A percentile compares a stretch with the other conserved stretches of the same genome.
These are phyloP conservation scores for Epirrhoe tristata DNA, from an alignment of 2,888 invertebrate genomes.

Conservation along the genomic window DNA sequence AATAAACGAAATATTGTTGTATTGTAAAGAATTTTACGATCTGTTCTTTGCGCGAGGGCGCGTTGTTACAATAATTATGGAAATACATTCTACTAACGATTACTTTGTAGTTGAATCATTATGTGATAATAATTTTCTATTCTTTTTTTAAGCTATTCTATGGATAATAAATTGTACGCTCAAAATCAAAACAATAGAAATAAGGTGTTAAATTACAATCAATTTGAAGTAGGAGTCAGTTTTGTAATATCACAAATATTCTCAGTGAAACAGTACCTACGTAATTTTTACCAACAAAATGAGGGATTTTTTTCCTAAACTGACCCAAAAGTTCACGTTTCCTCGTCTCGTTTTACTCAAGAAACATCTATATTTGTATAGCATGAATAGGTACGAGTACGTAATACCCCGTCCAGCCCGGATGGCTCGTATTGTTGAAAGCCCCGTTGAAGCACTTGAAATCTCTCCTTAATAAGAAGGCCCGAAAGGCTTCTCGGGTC, in stretches of 20 bases:
- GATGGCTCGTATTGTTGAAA: constrained; percentile 40
- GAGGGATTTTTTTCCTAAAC: constrained; percentile 1
- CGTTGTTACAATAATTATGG: not conserved
- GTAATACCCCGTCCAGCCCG: constrained; percentile 32
- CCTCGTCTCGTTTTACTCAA: constrained; percentile 6
- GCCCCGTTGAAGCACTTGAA: constrained; percentile 55
- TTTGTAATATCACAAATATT: not conserved
- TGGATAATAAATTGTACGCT: not conserved
- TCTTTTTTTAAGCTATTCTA: not conserved
- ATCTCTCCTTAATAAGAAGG: constrained; percentile 61
- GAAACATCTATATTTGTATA: constrained; percentile 13
- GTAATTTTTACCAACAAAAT: constrained; percentile 4
- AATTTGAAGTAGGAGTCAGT: not conserved
- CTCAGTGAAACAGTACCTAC: not conserved
- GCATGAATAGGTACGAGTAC: constrained; percentile 14
- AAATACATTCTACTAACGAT: not conserved
- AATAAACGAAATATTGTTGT: constrained; percentile 37
- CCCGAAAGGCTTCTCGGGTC: constrained; percentile 54
- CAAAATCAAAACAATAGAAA: not conserved
- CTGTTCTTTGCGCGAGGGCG: not conserved
- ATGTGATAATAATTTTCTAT: not conserved
- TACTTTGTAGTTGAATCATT: not conserved
- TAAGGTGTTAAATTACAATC: not conserved
- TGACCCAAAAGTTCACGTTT: constrained; percentile 13
- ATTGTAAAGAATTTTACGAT: constrained; percentile 19